phyloP scores from a whole-genome alignment of 2,797 vertebrate species.

The Cuniculus paca region DNA sequence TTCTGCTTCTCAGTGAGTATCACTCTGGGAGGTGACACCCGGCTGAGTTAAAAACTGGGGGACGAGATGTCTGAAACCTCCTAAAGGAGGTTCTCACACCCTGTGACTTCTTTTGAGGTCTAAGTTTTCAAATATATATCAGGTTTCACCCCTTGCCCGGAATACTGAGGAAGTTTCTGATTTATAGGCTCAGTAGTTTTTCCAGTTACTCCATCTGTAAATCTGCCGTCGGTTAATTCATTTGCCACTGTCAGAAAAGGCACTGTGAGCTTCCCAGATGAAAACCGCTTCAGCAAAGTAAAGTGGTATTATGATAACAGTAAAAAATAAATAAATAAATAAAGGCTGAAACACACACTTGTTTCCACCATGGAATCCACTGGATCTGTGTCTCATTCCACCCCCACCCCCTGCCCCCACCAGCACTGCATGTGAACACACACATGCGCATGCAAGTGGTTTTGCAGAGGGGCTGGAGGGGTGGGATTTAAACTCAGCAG shows the following conservation, averaged over 20 bases:
- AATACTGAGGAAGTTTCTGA: constrained; percentile 74
- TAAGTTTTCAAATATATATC: constrained; percentile 63
- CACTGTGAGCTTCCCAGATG: constrained; percentile 37
- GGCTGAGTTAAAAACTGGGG: background rate
- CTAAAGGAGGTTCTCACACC: background rate
- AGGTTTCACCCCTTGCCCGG: constrained; percentile 52
- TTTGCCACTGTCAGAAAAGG: constrained; percentile 62
- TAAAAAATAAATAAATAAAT: background rate
- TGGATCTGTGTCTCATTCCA: background rate
- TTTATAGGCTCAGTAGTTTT: constrained; percentile 70
- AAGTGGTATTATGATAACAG: background rate
- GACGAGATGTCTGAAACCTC: background rate
- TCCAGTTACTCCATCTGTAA: constrained; percentile 69
- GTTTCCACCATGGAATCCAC: background rate
- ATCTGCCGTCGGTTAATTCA: constrained; percentile 67
- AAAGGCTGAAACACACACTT: background rate
- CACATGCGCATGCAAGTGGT: background rate
- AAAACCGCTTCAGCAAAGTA: constrained; percentile 46
- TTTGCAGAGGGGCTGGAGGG: background rate
- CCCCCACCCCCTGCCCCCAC: background rate
- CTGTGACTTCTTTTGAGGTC: constrained; percentile 61
- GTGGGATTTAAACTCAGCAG: background rate
- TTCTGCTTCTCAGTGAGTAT: background rate
- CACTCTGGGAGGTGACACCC: background rate
- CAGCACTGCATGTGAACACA: background rate